These are phyloP conservation scores for Polylopha cassiicola DNA, from an alignment of 2,888 invertebrate species.

Conservation along the genomic window DNA sequence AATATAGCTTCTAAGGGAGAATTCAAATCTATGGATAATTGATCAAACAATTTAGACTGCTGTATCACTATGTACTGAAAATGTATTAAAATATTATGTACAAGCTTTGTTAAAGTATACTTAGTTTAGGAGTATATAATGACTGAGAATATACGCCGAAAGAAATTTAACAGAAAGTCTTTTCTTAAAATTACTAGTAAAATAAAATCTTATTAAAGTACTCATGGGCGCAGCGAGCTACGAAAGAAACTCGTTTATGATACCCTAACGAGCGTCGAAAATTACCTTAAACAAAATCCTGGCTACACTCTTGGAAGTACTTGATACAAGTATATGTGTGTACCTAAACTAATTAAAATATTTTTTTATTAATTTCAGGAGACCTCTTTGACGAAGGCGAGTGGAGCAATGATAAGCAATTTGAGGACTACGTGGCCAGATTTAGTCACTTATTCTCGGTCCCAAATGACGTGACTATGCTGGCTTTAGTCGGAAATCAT, in stretches of 20 bases:
- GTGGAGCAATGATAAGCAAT: constrained; percentile 86
- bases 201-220: no score
- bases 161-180: no score
- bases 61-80: no score
- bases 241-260: no score
- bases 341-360: neutral
- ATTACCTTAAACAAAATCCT: no score
- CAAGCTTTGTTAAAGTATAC: no score
- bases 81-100: no score
- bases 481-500: constrained; percentile 94
- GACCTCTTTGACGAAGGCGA: constrained; percentile 98
- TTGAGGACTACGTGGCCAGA: constrained; percentile 85
- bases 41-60: neutral
- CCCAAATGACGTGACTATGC: constrained; percentile 79
- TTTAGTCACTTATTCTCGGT: constrained; percentile 88
- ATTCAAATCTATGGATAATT: neutral
- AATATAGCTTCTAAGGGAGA: neutral
- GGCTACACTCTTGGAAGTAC: neutral
- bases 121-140: no score
- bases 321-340: neutral
- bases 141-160: no score
- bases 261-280: no score
- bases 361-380: constrained; percentile 74
- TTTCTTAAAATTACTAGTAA: no score
- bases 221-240: no score